A percentile compares a stretch with the other conserved stretches of the same genome.
These are phyloP conservation scores for Temnothorax longispinosus DNA, from an alignment of 1,140 invertebrate species.

Conservation along the genomic window DNA sequence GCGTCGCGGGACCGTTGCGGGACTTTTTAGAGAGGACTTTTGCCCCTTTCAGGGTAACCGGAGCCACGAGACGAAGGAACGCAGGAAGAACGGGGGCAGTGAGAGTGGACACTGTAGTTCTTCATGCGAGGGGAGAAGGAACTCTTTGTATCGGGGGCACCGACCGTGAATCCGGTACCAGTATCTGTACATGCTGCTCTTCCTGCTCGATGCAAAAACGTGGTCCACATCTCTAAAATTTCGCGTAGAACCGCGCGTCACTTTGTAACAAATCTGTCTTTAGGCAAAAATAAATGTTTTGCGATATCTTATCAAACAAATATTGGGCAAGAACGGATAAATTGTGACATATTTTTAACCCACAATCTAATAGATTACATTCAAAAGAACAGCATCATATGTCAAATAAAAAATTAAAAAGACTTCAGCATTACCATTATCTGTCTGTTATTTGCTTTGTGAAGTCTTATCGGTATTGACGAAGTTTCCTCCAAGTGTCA, in stretches of 20 bases:
- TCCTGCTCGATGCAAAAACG: slow-evolving; percentile 71
- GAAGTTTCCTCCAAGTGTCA: background rate
- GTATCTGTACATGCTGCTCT: slow-evolving; percentile 68
- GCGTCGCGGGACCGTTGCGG: slow-evolving; percentile 27
- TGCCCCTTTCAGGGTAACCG: slow-evolving; percentile 52
- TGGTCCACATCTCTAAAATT: slow-evolving; percentile 53
- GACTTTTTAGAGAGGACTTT: slow-evolving; percentile 51
- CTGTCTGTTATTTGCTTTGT: background rate
- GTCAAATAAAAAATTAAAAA: background rate
- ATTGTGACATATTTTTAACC: background rate
- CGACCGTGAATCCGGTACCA: slow-evolving; percentile 79
- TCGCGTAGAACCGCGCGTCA: slow-evolving; percentile 16
- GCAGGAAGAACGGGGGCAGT: slow-evolving; percentile 43
- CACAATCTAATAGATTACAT: background rate
- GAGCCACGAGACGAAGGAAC: slow-evolving; percentile 36
- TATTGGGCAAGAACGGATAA: background rate
- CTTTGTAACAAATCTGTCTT: slow-evolving; percentile 31
- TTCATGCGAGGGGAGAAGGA: slow-evolving; percentile 32
- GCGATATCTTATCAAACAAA: background rate
- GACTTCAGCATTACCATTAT: background rate
- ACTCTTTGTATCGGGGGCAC: slow-evolving; percentile 76
- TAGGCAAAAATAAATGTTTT: background rate
- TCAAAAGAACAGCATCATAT: background rate
- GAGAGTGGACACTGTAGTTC: slow-evolving; percentile 42
- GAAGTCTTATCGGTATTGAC: background rate